Percentiles rank a stretch among this genome's conserved stretches.
Conservation (phyloP, 2,113 vertebrate genomes). For the Cricetomys ansorgei region DNA sequence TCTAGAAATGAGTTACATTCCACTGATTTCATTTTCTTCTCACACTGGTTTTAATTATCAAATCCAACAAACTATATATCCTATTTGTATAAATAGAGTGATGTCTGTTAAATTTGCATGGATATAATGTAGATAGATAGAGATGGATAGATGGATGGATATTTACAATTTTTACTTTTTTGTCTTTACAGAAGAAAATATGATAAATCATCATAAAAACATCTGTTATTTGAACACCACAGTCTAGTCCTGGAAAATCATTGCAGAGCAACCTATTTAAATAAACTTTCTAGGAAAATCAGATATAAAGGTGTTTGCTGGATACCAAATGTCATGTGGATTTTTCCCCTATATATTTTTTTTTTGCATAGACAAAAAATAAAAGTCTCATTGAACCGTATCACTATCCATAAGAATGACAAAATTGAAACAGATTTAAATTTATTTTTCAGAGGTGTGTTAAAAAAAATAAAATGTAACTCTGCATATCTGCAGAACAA, state of each 20-base stretch:
- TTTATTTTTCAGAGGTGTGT: slow-evolving; percentile 46
- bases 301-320: neutral
- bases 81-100: neutral
- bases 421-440: slow-evolving; percentile 51
- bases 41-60: neutral
- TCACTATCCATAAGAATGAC: neutral
- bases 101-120: neutral
- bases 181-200: slow-evolving; percentile 47
- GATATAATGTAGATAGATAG: neutral
- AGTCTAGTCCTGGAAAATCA: slow-evolving; percentile 49
- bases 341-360: neutral
- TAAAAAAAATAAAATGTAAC: slow-evolving; percentile 27
- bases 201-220: slow-evolving; percentile 18
- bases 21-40: neutral
- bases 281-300: slow-evolving; percentile 30
- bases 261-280: neutral
- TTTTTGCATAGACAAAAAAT: neutral
- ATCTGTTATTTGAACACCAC: slow-evolving; percentile 45
- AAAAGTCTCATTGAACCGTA: slow-evolving; percentile 21
- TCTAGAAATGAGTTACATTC: neutral
- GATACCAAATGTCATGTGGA: neutral
- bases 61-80: neutral
- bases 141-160: neutral
- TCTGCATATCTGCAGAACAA: slow-evolving; percentile 57
- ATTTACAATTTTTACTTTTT: slow-evolving; percentile 61